Base-by-base conservation (phyloP, 2,113 vertebrate genomes). In the Lamprotornis superbus region DNA sequence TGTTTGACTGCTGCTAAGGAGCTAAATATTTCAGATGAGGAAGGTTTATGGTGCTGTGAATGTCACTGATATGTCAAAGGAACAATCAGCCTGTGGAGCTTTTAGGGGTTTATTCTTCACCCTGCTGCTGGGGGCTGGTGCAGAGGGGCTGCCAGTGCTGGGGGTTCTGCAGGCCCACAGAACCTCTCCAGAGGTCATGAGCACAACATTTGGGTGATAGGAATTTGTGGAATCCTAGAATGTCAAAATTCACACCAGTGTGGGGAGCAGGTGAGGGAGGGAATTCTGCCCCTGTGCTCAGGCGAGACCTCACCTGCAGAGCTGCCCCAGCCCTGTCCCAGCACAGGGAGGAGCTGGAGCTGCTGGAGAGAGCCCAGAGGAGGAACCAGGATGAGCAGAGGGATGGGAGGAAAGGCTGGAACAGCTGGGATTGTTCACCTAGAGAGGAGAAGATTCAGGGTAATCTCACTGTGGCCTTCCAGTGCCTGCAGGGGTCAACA, bases 391-490 rank as follows among this genome's bases (percentile, higher is more conserved):
- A 0, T 2, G 53, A 25, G 0, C 3, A 60, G 69, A 20, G 40
- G 87, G 59, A 49, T 73, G 67, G 46, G 33, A 55, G 9, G 40
- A 7, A 30, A 75, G 24, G 40, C 24, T 75, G 70, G 11, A 3
- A 39, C 2, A 53, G 4, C 6, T 82, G 53, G 39, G 19, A 1
- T 2, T n/a, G 28, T 8, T 8, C 69, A 75, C 23, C 28, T 60
- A 39, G 12, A 18, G 0, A 74, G 0, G 10, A n/a, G 23, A 39
- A 53, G 19, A 8, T 52, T 3, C 0, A 0, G 28, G 9, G 15
- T 31, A 1, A 14, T 5, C 39, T 4, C 0, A 5, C 0, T 24
- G 39, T 46, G 37, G 23, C 19, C 22, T 33, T 50, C 0, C 33
- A 39, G 19, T 0, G 11, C 11, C 46, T n/a, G 53, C 60, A 75